Evolutionary conservation across 2,797 vertebrate genomes (phyloP).

Genomic region (Sardinella longiceps): DNA sequence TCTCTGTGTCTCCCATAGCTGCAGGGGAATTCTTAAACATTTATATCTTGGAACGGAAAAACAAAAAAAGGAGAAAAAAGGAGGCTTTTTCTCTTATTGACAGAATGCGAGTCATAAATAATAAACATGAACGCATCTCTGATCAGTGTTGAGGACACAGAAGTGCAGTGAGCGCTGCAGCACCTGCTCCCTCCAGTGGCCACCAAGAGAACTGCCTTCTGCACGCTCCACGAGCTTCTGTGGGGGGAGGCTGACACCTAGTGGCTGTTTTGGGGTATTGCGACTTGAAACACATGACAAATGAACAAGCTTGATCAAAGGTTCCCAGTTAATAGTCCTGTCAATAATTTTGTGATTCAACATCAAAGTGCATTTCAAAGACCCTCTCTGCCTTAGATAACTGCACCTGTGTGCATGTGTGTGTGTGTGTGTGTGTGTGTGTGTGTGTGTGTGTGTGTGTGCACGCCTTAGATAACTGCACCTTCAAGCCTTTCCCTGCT

Average conservation of each 20-base stretch:
- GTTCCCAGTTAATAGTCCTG: neutral
- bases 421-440: too few species aligned
- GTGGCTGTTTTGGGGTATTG: neutral
- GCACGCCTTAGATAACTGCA: neutral
- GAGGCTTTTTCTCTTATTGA: slow-evolving; percentile 38
- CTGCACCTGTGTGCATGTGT: too few species aligned
- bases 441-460: too few species aligned
- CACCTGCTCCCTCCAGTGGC: slow-evolving; percentile 41
- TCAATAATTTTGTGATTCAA: slow-evolving; percentile 15
- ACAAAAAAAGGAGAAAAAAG: slow-evolving; percentile 41
- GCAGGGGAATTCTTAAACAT: slow-evolving; percentile 47
- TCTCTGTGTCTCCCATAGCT: slow-evolving; percentile 31
- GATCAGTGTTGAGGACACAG: neutral
- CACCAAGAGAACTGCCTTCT: neutral
- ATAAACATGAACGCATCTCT: neutral
- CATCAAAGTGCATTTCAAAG: slow-evolving; percentile 15
- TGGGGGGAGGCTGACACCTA: neutral
- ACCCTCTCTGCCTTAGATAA: neutral
- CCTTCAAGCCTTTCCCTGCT: neutral
- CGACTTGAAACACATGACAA: slow-evolving; percentile 20
- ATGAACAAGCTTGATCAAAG: slow-evolving; percentile 16
- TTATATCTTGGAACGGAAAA: slow-evolving; percentile 38
- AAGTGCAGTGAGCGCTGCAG: slow-evolving; percentile 1
- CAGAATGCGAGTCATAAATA: slow-evolving; percentile 29
- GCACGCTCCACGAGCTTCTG: neutral